Evolutionary conservation across 2,888 invertebrate species (phyloP).

Genomic region (Melolontha melolontha): DNA sequence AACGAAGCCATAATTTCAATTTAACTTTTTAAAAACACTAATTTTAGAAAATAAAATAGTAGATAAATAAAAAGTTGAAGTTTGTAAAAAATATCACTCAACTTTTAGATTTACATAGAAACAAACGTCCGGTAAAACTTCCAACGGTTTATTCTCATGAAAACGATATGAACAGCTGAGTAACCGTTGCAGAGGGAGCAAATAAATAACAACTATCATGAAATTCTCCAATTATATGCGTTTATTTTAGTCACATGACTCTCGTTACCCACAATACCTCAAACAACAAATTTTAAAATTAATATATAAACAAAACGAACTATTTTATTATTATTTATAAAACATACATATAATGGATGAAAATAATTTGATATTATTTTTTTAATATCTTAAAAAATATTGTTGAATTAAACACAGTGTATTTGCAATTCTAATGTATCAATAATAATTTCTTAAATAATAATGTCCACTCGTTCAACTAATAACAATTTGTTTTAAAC

Average conservation of each 20-base stretch:
- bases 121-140: conserved; percentile 17
- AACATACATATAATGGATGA: too few species aligned
- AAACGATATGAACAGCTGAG: conserved; percentile 51
- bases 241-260: conserved; percentile 29
- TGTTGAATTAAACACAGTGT: neutral
- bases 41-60: conserved; percentile 15
- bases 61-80: conserved; percentile 20
- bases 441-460: too few species aligned
- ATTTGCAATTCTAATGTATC: too few species aligned
- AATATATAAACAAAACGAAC: neutral
- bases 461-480: too few species aligned
- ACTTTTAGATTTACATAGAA: conserved; percentile 36
- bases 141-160: conserved; percentile 40
- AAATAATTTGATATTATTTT: too few species aligned
- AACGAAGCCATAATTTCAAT: conserved; percentile 75
- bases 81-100: conserved; percentile 32
- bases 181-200: conserved; percentile 46
- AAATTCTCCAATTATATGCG: conserved; percentile 29
- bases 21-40: conserved; percentile 16
- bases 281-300: conserved; percentile 5
- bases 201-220: conserved; percentile 38
- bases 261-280: conserved; percentile 15
- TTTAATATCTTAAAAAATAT: neutral
- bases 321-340: too few species aligned
- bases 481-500: too few species aligned